A percentile compares a stretch with the other conserved stretches of the same genome.
Evolutionary conservation across 2,113 vertebrate genomes (phyloP).

Genomic region (Syngnathoides biaculeatus): DNA sequence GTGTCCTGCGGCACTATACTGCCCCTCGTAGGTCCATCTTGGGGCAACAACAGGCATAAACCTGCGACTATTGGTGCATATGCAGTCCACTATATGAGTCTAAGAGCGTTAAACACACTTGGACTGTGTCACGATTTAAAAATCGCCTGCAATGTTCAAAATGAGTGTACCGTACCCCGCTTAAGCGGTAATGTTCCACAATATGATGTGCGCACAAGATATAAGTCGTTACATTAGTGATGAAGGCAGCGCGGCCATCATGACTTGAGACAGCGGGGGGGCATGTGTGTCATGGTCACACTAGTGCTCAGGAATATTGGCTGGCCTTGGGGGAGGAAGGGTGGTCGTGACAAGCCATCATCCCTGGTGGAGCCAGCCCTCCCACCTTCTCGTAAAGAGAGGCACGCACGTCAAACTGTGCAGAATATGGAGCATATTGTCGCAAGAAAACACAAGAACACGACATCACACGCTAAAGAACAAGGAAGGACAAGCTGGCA

Average conservation of each 20-base stretch:
- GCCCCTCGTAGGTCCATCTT: not conserved
- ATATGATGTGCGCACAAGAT: not conserved
- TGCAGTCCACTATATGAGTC: no score
- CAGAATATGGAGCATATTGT: slow-evolving; percentile 1
- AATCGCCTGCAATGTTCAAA: not conserved
- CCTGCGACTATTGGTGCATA: not conserved
- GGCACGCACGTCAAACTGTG: not conserved
- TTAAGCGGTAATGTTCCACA: not conserved
- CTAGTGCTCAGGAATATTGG: slow-evolving; percentile 34
- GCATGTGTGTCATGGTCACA: slow-evolving; percentile 45
- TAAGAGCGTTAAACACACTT: not conserved
- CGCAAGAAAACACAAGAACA: not conserved
- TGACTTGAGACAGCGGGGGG: slow-evolving; percentile 29
- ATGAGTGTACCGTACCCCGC: not conserved
- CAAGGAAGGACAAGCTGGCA: not conserved
- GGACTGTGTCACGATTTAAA: not conserved
- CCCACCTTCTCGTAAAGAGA: slow-evolving; percentile 3
- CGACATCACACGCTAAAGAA: not conserved
- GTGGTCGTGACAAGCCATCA: slow-evolving; percentile 28
- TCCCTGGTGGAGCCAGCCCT: slow-evolving; percentile 12
- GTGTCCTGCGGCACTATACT: not conserved
- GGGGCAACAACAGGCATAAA: not conserved
- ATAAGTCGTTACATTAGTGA: not conserved
- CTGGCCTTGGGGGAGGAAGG: slow-evolving; percentile 30
- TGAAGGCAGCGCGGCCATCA: slow-evolving; percentile 45